phyloP scores from a whole-genome alignment of 2,797 vertebrate genomes.

The Enteromius thamalakanensis region DNA sequence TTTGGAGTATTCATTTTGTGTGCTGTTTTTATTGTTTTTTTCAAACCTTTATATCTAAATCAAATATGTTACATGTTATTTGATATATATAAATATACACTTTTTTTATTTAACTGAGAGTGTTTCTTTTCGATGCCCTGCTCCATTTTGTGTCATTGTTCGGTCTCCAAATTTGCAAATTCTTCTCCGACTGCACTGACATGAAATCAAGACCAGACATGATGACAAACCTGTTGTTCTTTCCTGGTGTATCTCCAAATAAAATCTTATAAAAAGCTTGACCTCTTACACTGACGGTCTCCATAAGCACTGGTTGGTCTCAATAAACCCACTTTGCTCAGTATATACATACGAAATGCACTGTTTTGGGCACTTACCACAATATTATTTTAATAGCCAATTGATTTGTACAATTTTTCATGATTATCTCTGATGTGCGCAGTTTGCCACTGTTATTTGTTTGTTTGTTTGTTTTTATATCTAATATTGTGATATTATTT shows the following conservation, averaged over 20 bases:
- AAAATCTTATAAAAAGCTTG: conserved; percentile 52
- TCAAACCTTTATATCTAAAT: conserved; percentile 21
- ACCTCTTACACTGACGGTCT: conserved; percentile 62
- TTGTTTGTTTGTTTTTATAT: conserved; percentile 34
- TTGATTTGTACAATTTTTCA: conserved; percentile 48
- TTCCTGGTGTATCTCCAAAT: conserved; percentile 22
- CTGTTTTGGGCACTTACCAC: conserved; percentile 63
- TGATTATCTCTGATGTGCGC: conserved; percentile 45
- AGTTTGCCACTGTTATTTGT: conserved; percentile 40
- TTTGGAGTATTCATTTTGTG: background rate
- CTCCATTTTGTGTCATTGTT: conserved; percentile 19
- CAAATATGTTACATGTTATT: conserved; percentile 27
- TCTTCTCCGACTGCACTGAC: conserved; percentile 45
- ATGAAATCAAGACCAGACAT: conserved; percentile 25
- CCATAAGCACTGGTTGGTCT: conserved; percentile 63
- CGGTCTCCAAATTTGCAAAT: conserved; percentile 30
- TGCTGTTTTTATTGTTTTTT: background rate
- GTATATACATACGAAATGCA: conserved; percentile 59
- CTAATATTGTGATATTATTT: conserved; percentile 55
- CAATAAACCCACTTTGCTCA: conserved; percentile 58
- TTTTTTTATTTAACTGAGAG: background rate
- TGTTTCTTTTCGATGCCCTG: conserved; percentile 28
- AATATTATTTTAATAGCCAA: conserved; percentile 43
- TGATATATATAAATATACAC: background rate
- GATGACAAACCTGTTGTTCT: conserved; percentile 14